These are phyloP conservation scores for Leontocebus nigricollis DNA, from an alignment of 2,797 vertebrate genomes.

Conservation along the genomic window DNA sequence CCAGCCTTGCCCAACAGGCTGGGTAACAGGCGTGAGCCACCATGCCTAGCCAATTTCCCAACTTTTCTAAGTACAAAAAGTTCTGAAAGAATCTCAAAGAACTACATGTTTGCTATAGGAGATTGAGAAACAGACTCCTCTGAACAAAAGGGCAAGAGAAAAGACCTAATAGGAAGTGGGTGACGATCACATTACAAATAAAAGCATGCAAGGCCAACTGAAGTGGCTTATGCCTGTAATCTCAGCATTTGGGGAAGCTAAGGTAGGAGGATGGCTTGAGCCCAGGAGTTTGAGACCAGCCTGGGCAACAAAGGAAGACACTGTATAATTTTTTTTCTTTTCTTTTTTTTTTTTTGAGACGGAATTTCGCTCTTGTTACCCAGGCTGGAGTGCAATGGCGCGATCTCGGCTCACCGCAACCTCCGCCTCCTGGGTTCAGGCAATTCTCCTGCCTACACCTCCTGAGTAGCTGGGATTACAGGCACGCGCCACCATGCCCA, in stretches of 20 bases:
- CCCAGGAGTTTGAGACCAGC: no score
- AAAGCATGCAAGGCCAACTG: neutral
- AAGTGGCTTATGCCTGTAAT: neutral
- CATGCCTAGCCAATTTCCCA: neutral
- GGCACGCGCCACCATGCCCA: no score
- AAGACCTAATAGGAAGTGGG: slow-evolving; percentile 5
- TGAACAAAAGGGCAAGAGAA: neutral
- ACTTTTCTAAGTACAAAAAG: slow-evolving; percentile 12
- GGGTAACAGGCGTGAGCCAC: neutral
- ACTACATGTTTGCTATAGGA: neutral
- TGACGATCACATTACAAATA: neutral
- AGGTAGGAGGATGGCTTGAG: neutral
- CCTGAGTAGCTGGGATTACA: no score
- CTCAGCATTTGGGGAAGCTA: neutral
- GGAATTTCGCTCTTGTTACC: no score
- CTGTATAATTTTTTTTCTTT: no score
- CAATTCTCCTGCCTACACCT: no score
- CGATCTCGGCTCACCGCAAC: no score
- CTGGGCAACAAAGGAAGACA: no score
- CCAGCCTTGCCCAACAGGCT: neutral
- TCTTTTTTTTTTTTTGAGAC: no score
- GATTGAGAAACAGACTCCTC: neutral
- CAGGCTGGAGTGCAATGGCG: no score
- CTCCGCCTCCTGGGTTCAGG: no score
- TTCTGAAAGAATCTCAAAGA: slow-evolving; percentile 37